Conservation (phyloP, 2,888 invertebrate species). For the Platynereis dumerilii region DNA sequence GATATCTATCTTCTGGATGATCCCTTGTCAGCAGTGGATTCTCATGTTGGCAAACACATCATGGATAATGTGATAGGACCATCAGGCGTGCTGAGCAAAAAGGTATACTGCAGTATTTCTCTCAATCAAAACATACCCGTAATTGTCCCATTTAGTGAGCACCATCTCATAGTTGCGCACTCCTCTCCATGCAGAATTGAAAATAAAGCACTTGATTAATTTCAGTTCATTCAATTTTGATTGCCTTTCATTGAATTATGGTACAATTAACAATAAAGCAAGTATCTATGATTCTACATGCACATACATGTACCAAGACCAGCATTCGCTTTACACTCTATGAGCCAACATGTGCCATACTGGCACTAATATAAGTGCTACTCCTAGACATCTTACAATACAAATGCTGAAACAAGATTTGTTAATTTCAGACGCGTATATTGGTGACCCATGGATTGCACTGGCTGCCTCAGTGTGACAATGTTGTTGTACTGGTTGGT, state of each 20-base stretch:
- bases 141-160: not conserved
- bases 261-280: too few relatives aligned
- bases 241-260: too few relatives aligned
- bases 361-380: too few relatives aligned
- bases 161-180: not conserved
- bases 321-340: too few relatives aligned
- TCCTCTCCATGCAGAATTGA: too few relatives aligned
- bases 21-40: constrained; percentile 63
- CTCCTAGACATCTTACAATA: too few relatives aligned
- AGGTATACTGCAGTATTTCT: constrained; percentile 44
- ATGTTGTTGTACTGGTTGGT: constrained; percentile 86
- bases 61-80: constrained; percentile 59
- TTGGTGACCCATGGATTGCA: constrained; percentile 95
- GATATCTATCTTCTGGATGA: constrained; percentile 63
- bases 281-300: too few relatives aligned
- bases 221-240: too few relatives aligned
- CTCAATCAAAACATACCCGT: not conserved
- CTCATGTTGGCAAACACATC: constrained; percentile 62
- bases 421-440: constrained; percentile 74
- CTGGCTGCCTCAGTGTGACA: constrained; percentile 87
- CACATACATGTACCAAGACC: too few relatives aligned
- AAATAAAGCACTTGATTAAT: too few relatives aligned
- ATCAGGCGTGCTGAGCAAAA: constrained; percentile 52
- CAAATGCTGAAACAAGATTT: too few relatives aligned
- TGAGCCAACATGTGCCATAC: too few relatives aligned